Conservation (phyloP, 2,888 invertebrate genomes). For the Yponomeuta malinellus region DNA sequence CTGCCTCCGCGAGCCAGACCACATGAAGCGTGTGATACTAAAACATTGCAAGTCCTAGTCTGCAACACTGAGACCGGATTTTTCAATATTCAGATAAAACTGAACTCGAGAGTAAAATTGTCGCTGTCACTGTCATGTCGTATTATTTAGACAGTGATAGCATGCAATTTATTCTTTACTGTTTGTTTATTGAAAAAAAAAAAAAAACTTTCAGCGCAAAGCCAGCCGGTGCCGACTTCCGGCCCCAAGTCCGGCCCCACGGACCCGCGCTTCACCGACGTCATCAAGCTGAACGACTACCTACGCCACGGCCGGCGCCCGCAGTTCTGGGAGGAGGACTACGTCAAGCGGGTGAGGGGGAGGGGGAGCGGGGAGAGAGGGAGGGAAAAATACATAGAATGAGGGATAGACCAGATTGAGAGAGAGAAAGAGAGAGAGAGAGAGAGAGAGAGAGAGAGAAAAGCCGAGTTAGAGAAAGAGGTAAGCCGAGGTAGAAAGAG, state of each 20-base stretch:
- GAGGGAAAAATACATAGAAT: not conserved
- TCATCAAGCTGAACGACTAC: slow-evolving; percentile 91
- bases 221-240: not conserved
- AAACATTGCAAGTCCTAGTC: too few species aligned
- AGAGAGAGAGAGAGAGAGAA: not conserved
- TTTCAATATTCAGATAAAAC: too few species aligned
- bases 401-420: not conserved
- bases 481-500: too few species aligned
- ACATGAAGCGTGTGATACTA: too few species aligned
- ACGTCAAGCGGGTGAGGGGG: slow-evolving; percentile 82
- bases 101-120: too few species aligned
- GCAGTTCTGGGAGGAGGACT: slow-evolving; percentile 95
- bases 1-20: too few species aligned
- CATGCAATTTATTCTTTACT: too few species aligned
- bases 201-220: not conserved
- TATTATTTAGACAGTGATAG: too few species aligned
- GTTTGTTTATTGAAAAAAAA: too few species aligned
- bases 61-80: too few species aligned
- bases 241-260: slow-evolving; percentile 31
- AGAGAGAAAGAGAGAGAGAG: not conserved
- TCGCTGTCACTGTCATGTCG: too few species aligned
- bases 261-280: slow-evolving; percentile 76
- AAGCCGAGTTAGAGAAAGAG: not conserved
- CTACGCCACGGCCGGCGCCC: slow-evolving; percentile 89
- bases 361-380: not conserved